phyloP scores from a whole-genome alignment of 2,113 vertebrate genomes.

The Xenopus tropicalis region DNA sequence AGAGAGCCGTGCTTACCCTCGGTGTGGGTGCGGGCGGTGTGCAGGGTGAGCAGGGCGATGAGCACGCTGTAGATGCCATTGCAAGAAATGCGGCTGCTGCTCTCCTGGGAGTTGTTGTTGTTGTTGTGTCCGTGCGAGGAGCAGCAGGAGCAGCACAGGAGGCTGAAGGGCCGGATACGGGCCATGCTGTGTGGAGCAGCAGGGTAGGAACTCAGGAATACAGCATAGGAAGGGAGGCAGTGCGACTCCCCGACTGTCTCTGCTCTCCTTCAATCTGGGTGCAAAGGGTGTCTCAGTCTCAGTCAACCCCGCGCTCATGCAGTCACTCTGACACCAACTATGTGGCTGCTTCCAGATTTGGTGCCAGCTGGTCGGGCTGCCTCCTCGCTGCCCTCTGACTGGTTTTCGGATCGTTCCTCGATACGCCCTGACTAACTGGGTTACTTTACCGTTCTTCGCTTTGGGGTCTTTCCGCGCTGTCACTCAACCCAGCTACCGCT shows the following conservation, averaged over 20 bases:
- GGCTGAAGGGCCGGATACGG: neutral
- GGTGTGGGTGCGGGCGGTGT: conserved; percentile 28
- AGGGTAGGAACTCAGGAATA: conserved; percentile 4
- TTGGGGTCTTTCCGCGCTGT: neutral
- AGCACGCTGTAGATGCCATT: conserved; percentile 19
- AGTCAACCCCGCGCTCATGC: neutral
- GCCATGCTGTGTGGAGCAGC: conserved; percentile 27
- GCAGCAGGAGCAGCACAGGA: conserved; percentile 7
- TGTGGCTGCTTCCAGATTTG: no score
- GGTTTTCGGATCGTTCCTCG: neutral
- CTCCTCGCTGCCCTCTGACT: neutral
- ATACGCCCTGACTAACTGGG: no score
- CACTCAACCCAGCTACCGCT: neutral
- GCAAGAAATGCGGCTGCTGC: neutral
- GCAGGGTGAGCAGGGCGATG: conserved; percentile 31
- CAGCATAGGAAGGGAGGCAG: neutral
- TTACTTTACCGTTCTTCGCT: no score
- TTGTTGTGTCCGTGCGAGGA: neutral
- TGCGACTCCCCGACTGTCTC: neutral
- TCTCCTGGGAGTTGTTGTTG: neutral
- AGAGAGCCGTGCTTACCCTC: conserved; percentile 17
- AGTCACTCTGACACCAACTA: neutral
- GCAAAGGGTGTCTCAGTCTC: neutral
- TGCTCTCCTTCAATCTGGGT: neutral
- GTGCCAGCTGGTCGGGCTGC: neutral